Evolutionary conservation across 2,888 invertebrate species (phyloP).

Genomic region (Limnephilus lunatus): DNA sequence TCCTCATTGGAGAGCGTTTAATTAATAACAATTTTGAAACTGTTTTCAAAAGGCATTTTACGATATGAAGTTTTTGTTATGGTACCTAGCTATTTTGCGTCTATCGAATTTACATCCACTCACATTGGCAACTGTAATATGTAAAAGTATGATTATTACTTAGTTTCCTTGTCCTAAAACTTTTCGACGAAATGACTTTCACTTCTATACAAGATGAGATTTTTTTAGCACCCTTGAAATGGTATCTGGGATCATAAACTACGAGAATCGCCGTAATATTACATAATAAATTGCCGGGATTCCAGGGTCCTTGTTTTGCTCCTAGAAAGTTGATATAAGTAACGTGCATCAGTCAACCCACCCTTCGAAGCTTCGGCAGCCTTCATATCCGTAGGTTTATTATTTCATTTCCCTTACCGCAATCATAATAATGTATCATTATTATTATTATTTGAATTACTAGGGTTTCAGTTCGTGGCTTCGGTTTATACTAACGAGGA

Average conservation of each 20-base stretch:
- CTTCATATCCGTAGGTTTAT: not conserved
- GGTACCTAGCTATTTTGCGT: not conserved
- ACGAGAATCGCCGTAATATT: not conserved
- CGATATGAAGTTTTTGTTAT: not conserved
- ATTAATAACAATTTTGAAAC: not conserved
- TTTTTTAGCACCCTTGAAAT: not conserved
- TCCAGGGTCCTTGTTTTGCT: not conserved
- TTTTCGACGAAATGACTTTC: not conserved
- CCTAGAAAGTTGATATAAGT: not conserved
- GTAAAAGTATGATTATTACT: not conserved
- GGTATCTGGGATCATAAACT: not conserved
- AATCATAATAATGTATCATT: not conserved
- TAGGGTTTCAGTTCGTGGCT: not conserved
- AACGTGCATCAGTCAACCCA: not conserved
- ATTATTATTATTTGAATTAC: not conserved
- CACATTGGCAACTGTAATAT: not conserved
- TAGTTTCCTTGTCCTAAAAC: not conserved
- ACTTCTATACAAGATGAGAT: not conserved
- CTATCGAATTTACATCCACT: not conserved
- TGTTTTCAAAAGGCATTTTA: not conserved
- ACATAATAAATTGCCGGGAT: not conserved
- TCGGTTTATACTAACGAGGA: not conserved
- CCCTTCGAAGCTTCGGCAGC: constrained; percentile 2
- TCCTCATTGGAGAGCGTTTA: not conserved
- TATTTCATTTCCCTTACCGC: not conserved